Conservation (phyloP, 2,797 vertebrate species). For the Helostoma temminkii region DNA sequence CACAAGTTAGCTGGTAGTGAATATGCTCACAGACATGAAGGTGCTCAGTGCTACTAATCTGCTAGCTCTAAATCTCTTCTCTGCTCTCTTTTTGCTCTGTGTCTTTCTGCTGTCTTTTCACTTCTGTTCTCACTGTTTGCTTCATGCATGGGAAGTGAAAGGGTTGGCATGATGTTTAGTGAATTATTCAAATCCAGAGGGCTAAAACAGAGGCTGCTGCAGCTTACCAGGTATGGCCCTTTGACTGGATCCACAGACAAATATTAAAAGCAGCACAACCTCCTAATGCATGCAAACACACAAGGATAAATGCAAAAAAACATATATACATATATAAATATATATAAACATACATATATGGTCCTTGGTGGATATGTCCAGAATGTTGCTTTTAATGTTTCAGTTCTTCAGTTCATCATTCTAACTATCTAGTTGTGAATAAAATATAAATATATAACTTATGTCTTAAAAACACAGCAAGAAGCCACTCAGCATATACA, state of each 20-base stretch:
- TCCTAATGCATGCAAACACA: constrained; percentile 9
- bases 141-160: constrained; percentile 50
- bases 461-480: no score
- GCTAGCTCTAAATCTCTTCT: constrained; percentile 35
- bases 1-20: constrained; percentile 41
- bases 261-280: constrained; percentile 45
- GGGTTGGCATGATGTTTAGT: constrained; percentile 60
- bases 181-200: constrained; percentile 69
- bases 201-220: constrained; percentile 41
- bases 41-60: constrained; percentile 39
- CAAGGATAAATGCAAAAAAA: constrained; percentile 17
- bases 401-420: no score
- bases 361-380: no score
- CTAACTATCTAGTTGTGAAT: no score
- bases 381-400: no score
- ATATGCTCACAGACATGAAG: constrained; percentile 44
- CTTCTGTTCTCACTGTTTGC: constrained; percentile 40
- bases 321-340: no score
- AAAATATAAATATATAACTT: no score
- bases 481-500: no score
- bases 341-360: no score
- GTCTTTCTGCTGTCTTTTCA: constrained; percentile 35
- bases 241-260: constrained; percentile 45
- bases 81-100: constrained; percentile 13
- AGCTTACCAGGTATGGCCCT: constrained; percentile 41